phyloP scores from a whole-genome alignment of 1,140 invertebrate species.

The Hermetia illucens region DNA sequence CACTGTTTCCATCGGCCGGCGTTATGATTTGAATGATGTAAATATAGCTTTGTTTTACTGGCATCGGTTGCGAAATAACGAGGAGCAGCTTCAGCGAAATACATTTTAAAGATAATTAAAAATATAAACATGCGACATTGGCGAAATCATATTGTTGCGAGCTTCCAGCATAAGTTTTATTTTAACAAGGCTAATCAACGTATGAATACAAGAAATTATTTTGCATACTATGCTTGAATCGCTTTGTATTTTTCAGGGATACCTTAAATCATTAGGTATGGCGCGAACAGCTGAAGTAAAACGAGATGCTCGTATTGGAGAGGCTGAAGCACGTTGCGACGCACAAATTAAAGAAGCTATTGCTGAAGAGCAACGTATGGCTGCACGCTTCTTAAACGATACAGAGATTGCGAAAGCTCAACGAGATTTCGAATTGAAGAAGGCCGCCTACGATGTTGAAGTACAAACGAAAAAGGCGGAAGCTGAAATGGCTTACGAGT shows the following conservation, averaged over 20 bases:
- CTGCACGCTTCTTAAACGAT: conserved; percentile 78
- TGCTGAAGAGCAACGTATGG: conserved; percentile 93
- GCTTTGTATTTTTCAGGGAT: conserved; percentile 51
- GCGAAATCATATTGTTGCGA: no score
- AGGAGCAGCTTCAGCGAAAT: neutral
- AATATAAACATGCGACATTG: no score
- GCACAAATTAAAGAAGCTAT: conserved; percentile 86
- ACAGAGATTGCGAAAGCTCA: conserved; percentile 94
- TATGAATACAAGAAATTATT: no score
- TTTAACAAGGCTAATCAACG: no score
- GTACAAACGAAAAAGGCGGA: conserved; percentile 90
- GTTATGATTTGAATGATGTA: no score
- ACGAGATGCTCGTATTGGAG: conserved; percentile 87
- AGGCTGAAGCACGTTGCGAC: conserved; percentile 83
- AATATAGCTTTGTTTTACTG: neutral
- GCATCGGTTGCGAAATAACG: neutral
- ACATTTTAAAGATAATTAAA: conserved; percentile 22
- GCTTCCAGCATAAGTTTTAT: no score
- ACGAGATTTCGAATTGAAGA: conserved; percentile 92
- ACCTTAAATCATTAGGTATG: conserved; percentile 89
- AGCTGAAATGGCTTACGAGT: conserved; percentile 86
- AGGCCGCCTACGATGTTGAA: conserved; percentile 93
- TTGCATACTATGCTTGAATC: no score
- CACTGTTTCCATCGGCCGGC: no score
- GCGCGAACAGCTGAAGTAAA: conserved; percentile 94